Base-by-base conservation (phyloP, 2,113 vertebrate genomes). In the Danionella cerebrum region DNA sequence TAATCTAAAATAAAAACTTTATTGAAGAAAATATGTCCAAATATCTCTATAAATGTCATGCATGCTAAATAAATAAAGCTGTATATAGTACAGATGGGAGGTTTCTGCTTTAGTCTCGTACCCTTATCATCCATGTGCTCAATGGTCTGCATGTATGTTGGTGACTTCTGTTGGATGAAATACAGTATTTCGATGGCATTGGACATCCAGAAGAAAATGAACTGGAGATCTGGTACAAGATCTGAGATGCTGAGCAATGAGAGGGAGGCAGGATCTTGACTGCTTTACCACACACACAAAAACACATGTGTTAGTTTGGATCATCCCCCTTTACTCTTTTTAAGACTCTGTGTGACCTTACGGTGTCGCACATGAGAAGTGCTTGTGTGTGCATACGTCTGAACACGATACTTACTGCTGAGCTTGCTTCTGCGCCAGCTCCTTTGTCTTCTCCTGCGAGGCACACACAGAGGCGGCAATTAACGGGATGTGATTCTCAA, bases 201-300 rank as follows among this genome's bases (percentile, higher is more conserved):
- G 48, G 96, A 90, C 96, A 98, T 98, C 96, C 96, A 98, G 87
- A 98, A 95, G 75, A 97, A 86, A 44, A 98, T 81, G 73, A 91
- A 91, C 84, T 94, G 94, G 69, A 98, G 86, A 76, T 98, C 94
- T 0, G 94, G 94, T 16, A 91, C 82, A 67, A 98, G 82, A 79
- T 94, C 92, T 0, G 91, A 84, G 85, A 97, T 86, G 76, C 85
- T 83, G 60, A 93, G 87, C 63, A 84, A 83, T 75, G 91, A 91
- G 53, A 90, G 76, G 6, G 90, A 74, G 3, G 87, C 57, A 0
- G 94, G 91, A 76, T 97, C 94, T 84, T 94, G 95, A 79, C 94
- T 97, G 72, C 64, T 70, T 74, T 55, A 71, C 16, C 52, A 67
- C 25, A 59, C 27, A 64, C 54, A 71, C 48, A 59, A 50, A 70